phyloP scores from a whole-genome alignment of 2,797 vertebrate genomes.

The Natrix natrix region DNA sequence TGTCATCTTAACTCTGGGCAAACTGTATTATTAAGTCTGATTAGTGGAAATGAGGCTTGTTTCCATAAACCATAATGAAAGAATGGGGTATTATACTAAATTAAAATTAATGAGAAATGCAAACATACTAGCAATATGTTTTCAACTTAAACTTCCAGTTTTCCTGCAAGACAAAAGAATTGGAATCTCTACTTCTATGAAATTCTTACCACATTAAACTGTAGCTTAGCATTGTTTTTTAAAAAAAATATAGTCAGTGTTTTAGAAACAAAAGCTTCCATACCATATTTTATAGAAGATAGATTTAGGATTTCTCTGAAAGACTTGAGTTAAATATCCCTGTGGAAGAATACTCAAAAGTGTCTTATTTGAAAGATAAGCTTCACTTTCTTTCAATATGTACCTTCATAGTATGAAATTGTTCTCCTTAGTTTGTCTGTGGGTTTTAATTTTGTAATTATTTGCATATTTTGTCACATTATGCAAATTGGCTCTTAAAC shows the following conservation, averaged over 20 bases:
- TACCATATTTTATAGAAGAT: background rate
- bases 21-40: background rate
- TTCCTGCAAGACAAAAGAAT: background rate
- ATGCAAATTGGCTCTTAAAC: background rate
- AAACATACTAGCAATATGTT: background rate
- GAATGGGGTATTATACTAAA: background rate
- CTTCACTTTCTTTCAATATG: background rate
- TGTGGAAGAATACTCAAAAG: background rate
- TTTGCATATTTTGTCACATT: background rate
- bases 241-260: background rate
- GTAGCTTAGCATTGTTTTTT: background rate
- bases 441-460: background rate
- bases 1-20: background rate
- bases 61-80: background rate
- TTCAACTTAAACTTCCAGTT: background rate
- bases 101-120: background rate
- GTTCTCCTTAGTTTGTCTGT: background rate
- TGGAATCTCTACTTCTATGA: background rate
- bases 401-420: too few relatives aligned
- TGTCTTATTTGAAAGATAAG: background rate
- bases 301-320: background rate
- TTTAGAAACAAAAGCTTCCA: background rate
- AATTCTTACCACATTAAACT: background rate
- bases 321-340: background rate
- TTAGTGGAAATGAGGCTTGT: background rate